Evolutionary conservation across 2,797 vertebrate species (phyloP).

Genomic region (Tadarida brasiliensis): DNA sequence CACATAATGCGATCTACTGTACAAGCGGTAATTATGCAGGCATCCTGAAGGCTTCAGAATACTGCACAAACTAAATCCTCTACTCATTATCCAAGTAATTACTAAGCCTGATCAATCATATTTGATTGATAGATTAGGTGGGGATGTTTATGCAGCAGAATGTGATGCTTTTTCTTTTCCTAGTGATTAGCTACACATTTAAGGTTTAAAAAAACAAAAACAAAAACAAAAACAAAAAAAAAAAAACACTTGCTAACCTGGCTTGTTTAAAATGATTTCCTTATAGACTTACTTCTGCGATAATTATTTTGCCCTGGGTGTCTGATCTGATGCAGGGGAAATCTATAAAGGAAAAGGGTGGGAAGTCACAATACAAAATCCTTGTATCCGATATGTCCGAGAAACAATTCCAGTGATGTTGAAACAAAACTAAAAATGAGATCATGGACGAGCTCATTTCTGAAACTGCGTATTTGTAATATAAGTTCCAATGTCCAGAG

Average conservation of each 20-base stretch:
- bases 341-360: conserved; percentile 54
- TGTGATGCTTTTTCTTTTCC: conserved; percentile 82
- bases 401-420: conserved; percentile 72
- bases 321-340: conserved; percentile 69
- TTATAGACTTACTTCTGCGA: conserved; percentile 76
- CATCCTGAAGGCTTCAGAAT: conserved; percentile 82
- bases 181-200: conserved; percentile 80
- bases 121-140: conserved; percentile 86
- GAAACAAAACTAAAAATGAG: conserved; percentile 81
- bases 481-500: conserved; percentile 73
- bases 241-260: conserved; percentile 73
- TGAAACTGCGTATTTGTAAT: conserved; percentile 79
- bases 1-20: conserved; percentile 83
- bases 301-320: conserved; percentile 81
- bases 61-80: conserved; percentile 81
- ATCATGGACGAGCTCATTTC: conserved; percentile 75
- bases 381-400: conserved; percentile 72
- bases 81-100: conserved; percentile 87
- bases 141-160: conserved; percentile 84
- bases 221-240: conserved; percentile 62
- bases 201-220: conserved; percentile 77
- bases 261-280: conserved; percentile 84
- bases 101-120: conserved; percentile 87
- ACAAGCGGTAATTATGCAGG: conserved; percentile 85
- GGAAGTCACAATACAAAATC: conserved; percentile 32